Base-by-base conservation (phyloP, 2,888 invertebrate genomes). In the Agriopis leucophaearia region DNA sequence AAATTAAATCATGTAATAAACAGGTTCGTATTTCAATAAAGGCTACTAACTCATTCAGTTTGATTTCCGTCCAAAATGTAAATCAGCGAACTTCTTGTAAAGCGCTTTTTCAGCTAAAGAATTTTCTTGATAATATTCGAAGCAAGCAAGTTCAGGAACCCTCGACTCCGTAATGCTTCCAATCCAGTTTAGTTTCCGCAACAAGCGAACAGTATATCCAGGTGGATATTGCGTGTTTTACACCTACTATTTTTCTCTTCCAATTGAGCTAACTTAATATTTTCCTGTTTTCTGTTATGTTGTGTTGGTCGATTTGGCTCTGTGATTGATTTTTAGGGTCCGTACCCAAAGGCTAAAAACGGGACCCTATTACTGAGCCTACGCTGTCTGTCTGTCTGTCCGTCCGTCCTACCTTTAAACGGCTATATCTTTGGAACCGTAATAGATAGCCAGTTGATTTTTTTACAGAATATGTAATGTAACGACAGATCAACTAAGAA, bases 171-270 rank as follows among this genome's bases (percentile, higher is more conserved):
- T 40, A 51, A 45, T 35, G n/a, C 54, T 51, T 51, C 44, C 69
- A 72, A 74, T 72, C 67, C 57, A 57, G 64, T 45, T 59, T 57
- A 66, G 68, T 70, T 66, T 72, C 70, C 70, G 68, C 48, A 61
- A 55, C 66, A 64, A 71, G 68, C 67, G 51, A 60, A 56, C 64
- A 50, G 70, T 66, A 66, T n/a, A 58, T 70, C 64, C 66, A 61
- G 18, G 48, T 69, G 72, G 72, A 74, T 74, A 74, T 70, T 74
- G 70, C 72, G 63, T 70, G 69, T 70, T 73, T 67, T 67, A 74
- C 72, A 65, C 70, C 56, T 42, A 55, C 42, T 27, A 58, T 58
- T 58, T 58, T 69, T 67, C 67, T 64, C 66, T 72, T 70, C 59
- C 66, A 68, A 68, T 66, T 44, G 16, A 65, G 36, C 40, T 47